Percentiles rank a stretch among this genome's conserved stretches.
phyloP scores from a whole-genome alignment of 2,113 vertebrate genomes.

The Redunca redunca region DNA sequence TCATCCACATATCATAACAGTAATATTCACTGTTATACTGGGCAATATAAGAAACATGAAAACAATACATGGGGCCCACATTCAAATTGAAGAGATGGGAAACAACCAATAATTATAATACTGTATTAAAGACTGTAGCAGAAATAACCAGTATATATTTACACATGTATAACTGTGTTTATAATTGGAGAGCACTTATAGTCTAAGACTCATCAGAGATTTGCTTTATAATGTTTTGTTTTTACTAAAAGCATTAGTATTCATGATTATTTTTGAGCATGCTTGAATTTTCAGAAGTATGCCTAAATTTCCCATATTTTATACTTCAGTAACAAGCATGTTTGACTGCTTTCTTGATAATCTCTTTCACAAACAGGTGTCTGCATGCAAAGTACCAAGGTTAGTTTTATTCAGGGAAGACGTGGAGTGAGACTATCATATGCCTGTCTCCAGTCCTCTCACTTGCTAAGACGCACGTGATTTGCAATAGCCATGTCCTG shows the following conservation, averaged over 20 bases:
- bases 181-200: background rate
- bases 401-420: background rate
- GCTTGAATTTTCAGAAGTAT: background rate
- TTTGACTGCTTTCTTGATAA: background rate
- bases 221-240: background rate
- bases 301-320: background rate
- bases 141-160: background rate
- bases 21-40: background rate
- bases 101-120: background rate
- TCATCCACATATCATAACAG: background rate
- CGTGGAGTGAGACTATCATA: background rate
- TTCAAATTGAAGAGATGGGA: background rate
- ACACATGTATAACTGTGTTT: background rate
- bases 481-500: background rate
- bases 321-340: background rate
- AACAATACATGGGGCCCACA: background rate
- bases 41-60: background rate
- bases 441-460: background rate
- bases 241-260: background rate
- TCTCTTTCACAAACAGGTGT: background rate
- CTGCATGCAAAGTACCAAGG: background rate
- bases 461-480: background rate
- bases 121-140: background rate
- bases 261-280: background rate
- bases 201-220: background rate